Base-by-base conservation (phyloP, 2,888 invertebrate genomes). In the Caenorhabditis auriculariae region DNA sequence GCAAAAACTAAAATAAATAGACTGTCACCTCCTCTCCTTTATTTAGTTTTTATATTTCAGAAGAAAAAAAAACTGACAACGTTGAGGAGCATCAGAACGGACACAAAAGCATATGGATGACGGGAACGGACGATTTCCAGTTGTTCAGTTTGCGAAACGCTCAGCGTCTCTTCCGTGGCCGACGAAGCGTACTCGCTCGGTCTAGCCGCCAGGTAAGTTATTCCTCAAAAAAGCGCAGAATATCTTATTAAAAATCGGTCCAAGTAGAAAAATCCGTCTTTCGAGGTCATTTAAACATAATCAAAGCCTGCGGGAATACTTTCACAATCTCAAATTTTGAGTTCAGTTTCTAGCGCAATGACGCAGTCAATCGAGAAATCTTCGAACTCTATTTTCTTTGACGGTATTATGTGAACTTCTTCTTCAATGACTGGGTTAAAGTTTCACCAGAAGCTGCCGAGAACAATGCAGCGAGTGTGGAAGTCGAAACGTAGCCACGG, bases 31-130 rank as follows among this genome's bases (percentile, higher is more conserved):
- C n/a, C n/a, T n/a, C n/a, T n/a, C n/a, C n/a, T n/a, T n/a, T n/a
- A n/a, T n/a, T n/a, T n/a, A n/a, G n/a, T n/a, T n/a, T n/a, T n/a
- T n/a, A n/a, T n/a, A n/a, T n/a, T n/a, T n/a, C n/a, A n/a, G 29
- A 15, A 17, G 47, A n/a, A 3, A 7, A 24, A 24, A 28, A 29
- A 12, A 27, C 57, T 51, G 19, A 63, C 64, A 21, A 60, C 64
- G 29, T 64, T 64, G n/a, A 60, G 43, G 15, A 57, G 24, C 64
- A 64, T 64, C n/a, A 64, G 37, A 6, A 45, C 42, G 26, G 47
- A 44, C 9, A 50, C 29, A 2, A 64, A 39, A 12, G 52, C 45
- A 6, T 46, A 28, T 7, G 63, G 63, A n/a, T 32, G 44, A 9
- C 32, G n/a, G 2, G 51, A 51, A 4, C 29, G 32, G 6, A 23